These are phyloP conservation scores for Falco naumanni DNA, from an alignment of 2,797 vertebrate genomes.

Conservation along the genomic window DNA sequence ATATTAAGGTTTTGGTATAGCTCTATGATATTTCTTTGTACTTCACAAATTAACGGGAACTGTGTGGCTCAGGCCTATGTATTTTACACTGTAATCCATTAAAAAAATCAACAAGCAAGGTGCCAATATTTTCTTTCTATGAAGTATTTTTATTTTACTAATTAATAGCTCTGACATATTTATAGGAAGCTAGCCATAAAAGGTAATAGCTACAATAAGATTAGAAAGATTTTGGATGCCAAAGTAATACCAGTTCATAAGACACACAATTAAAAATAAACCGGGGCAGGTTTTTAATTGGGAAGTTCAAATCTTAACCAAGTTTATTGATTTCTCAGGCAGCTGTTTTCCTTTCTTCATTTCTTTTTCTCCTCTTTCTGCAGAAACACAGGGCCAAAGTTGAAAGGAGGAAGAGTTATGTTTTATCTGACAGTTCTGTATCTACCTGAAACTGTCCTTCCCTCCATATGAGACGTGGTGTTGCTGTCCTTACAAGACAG, in stretches of 20 bases:
- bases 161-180: not conserved
- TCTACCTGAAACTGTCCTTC: not conserved
- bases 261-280: not conserved
- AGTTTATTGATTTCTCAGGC: not conserved
- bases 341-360: not conserved
- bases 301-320: not conserved
- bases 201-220: not conserved
- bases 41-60: not conserved
- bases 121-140: not conserved
- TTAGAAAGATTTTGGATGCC: not conserved
- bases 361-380: not conserved
- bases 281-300: not conserved
- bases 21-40: not conserved
- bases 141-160: not conserved
- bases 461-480: not conserved
- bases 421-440: not conserved
- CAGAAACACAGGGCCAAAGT: not conserved
- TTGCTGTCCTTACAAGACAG: not conserved
- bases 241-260: not conserved
- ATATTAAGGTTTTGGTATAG: not conserved
- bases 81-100: not conserved
- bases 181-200: not conserved
- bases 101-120: not conserved
- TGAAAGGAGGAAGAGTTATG: not conserved
- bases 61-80: not conserved